Conservation (phyloP, 2,797 vertebrate genomes). For the Diglossa cyanea region DNA sequence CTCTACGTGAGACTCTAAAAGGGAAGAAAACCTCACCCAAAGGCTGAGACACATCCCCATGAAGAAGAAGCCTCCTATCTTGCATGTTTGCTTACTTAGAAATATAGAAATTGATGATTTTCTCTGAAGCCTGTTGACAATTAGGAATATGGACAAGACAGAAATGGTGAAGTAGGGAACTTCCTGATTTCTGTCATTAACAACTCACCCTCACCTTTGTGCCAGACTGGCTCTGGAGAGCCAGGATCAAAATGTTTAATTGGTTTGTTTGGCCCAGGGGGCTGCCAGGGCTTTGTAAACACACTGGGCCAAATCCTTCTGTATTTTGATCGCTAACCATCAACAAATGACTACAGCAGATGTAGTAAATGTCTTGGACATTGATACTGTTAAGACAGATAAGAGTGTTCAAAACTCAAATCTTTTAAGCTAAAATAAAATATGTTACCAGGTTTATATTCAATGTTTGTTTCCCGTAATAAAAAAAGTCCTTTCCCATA, state of each 20-base stretch:
- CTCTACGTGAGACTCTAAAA: not conserved
- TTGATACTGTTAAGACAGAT: not conserved
- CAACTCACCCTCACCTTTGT: not conserved
- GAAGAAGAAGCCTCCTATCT: not conserved
- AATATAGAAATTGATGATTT: not conserved
- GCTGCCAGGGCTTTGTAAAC: not conserved
- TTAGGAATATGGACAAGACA: not conserved
- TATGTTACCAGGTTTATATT: not conserved
- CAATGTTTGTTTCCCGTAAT: not conserved
- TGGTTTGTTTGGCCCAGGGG: not conserved
- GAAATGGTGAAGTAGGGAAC: not conserved
- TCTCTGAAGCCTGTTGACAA: not conserved
- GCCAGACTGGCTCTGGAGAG: not conserved
- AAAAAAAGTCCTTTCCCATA: not conserved
- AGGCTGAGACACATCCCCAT: not conserved
- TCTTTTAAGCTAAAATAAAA: conserved; percentile 11
- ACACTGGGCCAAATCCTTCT: not conserved
- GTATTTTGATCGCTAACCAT: not conserved
- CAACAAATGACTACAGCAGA: not conserved
- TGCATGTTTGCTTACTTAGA: not conserved
- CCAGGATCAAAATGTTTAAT: not conserved
- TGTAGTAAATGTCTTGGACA: not conserved
- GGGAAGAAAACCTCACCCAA: not conserved
- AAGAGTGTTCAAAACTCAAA: not conserved
- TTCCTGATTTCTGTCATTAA: not conserved